phyloP scores from a whole-genome alignment of 2,113 vertebrate genomes.

The Bostrychus sinensis region DNA sequence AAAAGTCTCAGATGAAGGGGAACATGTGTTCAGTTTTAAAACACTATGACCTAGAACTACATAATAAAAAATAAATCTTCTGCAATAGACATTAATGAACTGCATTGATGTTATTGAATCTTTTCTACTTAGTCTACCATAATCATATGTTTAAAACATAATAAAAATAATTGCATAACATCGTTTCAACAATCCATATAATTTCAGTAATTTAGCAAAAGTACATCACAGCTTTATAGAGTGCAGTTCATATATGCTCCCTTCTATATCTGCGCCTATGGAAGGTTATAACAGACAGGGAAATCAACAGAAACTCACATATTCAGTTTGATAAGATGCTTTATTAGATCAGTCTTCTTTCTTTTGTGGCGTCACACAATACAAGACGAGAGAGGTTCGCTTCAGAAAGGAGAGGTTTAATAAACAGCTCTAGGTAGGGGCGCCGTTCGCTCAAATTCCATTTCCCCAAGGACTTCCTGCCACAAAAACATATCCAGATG shows the following conservation, averaged over 20 bases:
- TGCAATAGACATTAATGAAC: not conserved
- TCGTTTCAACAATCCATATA: not conserved
- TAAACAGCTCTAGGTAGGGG: not conserved
- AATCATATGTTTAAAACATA: not conserved
- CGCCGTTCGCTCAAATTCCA: not conserved
- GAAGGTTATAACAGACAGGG: not conserved
- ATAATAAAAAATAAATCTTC: not conserved
- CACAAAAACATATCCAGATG: not conserved
- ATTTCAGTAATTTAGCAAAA: not conserved
- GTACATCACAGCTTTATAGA: not conserved
- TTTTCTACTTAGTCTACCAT: not conserved
- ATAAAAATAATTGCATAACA: not conserved
- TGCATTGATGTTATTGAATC: too few species aligned
- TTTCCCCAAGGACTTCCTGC: slow-evolving; percentile 1
- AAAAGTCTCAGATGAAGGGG: not conserved
- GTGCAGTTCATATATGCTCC: not conserved
- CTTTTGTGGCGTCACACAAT: not conserved
- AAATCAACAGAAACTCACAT: not conserved
- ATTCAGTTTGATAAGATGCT: not conserved
- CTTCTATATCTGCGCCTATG: not conserved
- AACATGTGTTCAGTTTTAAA: not conserved
- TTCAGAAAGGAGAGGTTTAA: not conserved
- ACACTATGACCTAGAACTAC: not conserved
- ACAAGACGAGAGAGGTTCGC: not conserved
- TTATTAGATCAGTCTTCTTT: not conserved